Base-by-base conservation (phyloP, 2,888 invertebrate genomes). In the Drosophila barbarae region DNA sequence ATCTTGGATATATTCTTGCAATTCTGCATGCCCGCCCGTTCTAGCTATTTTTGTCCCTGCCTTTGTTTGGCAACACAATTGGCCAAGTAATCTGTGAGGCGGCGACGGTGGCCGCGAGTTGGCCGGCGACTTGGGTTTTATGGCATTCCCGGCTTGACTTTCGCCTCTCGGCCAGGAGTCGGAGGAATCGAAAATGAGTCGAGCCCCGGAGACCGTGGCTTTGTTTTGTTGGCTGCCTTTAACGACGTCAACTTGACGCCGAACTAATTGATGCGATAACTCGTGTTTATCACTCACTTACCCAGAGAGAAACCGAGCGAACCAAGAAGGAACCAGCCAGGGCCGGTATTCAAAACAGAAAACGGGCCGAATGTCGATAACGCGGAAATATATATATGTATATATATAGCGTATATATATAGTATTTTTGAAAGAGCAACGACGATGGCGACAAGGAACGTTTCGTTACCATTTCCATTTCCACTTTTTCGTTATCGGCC, bases 211-310 rank as follows among this genome's bases (percentile, higher is more conserved):
- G 52, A 58, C 50, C 64, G 44, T 44, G 64, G 51, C 59, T 74
- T 69, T 71, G 69, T 74, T 74, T 60, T 71, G 52, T 28, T 42
- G 65, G 65, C 68, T 73, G 69, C 69, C 69, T 72, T 85, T 82
- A 74, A 74, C 82, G 74, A 83, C 85, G 77, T 81, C 81, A 84
- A 85, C 74, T 84, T 86, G 85, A 81, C 81, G 75, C 81, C 84
- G 73, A 85, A 85, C 84, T 85, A 77, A 72, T 76, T 77, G 77
- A 85, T 78, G 79, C 81, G 84, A 84, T 85, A 84, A 85, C 78
- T 81, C 78, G 82, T 74, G 77, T 74, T 72, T 84, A 77, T 78
- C 79, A 80, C 85, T 83, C 84, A 83, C 83, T 83, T 80, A 84
- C 76, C 77, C 71, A 47, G 42, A 54, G 42, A 49, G 47, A 30